phyloP scores from a whole-genome alignment of 53 echinoderm and acorn worm species.

The Arbacia lixula region DNA sequence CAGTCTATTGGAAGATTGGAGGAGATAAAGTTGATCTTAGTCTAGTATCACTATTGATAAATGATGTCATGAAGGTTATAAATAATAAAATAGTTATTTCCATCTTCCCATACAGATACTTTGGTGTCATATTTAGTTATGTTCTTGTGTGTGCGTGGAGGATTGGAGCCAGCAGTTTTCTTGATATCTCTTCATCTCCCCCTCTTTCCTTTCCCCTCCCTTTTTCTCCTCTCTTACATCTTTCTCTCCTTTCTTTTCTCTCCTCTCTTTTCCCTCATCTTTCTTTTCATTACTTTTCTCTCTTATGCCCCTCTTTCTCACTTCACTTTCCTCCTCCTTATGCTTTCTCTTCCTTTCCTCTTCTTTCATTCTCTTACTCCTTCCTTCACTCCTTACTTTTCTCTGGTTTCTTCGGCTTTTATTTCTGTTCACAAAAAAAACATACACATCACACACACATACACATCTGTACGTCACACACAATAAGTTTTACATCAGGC shows the following conservation, averaged over 20 bases:
- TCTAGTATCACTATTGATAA: conserved; percentile 42
- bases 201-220: neutral
- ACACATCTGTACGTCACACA: too few species aligned
- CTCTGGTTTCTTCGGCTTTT: neutral
- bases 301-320: neutral
- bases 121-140: too few species aligned
- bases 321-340: too few species aligned
- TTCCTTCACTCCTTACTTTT: neutral
- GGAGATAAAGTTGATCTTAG: conserved; percentile 22
- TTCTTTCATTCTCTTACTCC: neutral
- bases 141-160: too few species aligned
- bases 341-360: neutral
- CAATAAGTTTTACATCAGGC: too few species aligned
- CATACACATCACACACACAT: too few species aligned
- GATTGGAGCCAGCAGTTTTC: too few species aligned
- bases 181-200: neutral
- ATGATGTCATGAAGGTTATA: conserved; percentile 39
- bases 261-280: neutral
- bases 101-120: conserved; percentile 28
- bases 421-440: too few species aligned
- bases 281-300: neutral
- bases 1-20: conserved; percentile 30
- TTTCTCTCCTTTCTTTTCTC: neutral
- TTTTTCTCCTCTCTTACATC: neutral
- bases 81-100: conserved; percentile 59